phyloP scores from a whole-genome alignment of 2,888 invertebrate genomes.

The Drosophila crucigera region DNA sequence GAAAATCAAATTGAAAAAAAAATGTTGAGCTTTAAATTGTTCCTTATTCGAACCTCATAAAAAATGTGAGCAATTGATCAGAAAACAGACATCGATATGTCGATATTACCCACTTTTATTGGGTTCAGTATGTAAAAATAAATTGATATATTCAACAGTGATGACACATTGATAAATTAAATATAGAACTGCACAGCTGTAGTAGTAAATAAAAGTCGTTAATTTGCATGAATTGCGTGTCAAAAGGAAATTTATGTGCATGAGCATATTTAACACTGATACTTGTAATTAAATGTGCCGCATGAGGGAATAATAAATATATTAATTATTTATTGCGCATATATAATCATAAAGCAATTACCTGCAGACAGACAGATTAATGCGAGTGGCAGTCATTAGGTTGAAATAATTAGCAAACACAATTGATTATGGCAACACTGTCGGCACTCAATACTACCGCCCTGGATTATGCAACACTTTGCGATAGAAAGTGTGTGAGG shows the following conservation, averaged over 20 bases:
- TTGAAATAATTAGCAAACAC: constrained; percentile 41
- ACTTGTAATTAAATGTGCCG: constrained; percentile 40
- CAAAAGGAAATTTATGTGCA: constrained; percentile 48
- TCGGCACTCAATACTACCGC: constrained; percentile 35
- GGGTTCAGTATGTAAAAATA: neutral
- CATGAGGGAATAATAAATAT: neutral
- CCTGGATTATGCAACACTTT: constrained; percentile 33
- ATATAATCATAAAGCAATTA: constrained; percentile 6
- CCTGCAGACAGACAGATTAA: constrained; percentile 9
- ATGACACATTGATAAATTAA: neutral
- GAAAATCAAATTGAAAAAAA: neutral
- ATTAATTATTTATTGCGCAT: constrained; percentile 6
- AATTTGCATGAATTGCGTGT: constrained; percentile 55
- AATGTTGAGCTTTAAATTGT: neutral
- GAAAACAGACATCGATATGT: neutral
- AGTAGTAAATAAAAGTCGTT: constrained; percentile 41
- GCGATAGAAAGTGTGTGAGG: neutral
- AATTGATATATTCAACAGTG: neutral
- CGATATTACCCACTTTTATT: neutral
- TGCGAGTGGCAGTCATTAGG: constrained; percentile 18
- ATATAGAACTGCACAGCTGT: neutral
- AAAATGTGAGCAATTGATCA: neutral
- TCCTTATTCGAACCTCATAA: neutral
- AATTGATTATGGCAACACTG: constrained; percentile 52
- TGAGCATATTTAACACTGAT: constrained; percentile 34